A percentile compares a stretch with the other conserved stretches of the same genome.
Evolutionary conservation across 2,888 invertebrate species (phyloP).

Genomic region (Rotaria magnacalcarata): DNA sequence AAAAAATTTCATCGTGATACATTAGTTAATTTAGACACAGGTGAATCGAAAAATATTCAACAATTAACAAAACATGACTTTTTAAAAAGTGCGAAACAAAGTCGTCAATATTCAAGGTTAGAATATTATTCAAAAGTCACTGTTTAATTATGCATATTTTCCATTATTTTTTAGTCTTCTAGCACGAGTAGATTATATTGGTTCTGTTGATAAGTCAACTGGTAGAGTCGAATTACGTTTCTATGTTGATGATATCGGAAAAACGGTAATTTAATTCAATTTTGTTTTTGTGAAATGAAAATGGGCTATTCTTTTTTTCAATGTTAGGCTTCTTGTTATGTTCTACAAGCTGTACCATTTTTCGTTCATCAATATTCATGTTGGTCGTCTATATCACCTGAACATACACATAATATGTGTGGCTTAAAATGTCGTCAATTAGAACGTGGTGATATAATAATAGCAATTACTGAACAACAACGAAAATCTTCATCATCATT

Average conservation of each 20-base stretch:
- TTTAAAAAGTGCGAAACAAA: conserved; percentile 17
- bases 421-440: conserved; percentile 30
- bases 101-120: conserved; percentile 13
- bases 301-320: too few relatives aligned
- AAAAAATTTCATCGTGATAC: conserved; percentile 8
- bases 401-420: neutral
- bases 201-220: neutral
- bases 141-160: too few relatives aligned
- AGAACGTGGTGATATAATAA: neutral
- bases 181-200: neutral
- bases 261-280: neutral
- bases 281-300: too few relatives aligned
- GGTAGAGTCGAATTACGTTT: neutral
- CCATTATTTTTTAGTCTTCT: neutral
- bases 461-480: neutral
- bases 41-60: conserved; percentile 4
- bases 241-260: neutral
- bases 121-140: too few relatives aligned
- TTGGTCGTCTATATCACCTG: conserved; percentile 16
- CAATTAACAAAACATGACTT: conserved; percentile 20
- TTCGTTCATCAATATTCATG: conserved; percentile 29
- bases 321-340: neutral
- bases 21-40: neutral
- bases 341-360: conserved; percentile 10
- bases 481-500: neutral